phyloP scores from a whole-genome alignment of 1,140 invertebrate genomes.

The Tetraneura akinire region DNA sequence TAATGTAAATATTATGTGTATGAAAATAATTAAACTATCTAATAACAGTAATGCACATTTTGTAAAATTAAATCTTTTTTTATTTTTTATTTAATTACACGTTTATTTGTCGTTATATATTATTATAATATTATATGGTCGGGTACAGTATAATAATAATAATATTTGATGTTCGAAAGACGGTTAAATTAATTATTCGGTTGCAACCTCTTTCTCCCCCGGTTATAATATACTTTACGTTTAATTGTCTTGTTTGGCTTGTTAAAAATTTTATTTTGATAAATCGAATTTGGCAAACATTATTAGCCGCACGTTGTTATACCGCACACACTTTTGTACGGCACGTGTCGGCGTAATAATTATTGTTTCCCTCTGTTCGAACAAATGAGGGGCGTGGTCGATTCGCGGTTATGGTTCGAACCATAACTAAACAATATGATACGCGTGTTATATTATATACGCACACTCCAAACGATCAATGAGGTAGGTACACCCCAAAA shows the following conservation, averaged over 20 bases:
- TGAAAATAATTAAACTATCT: no score
- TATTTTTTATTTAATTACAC: no score
- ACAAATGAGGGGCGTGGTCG: slow-evolving; percentile 29
- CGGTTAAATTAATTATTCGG: slow-evolving; percentile 13
- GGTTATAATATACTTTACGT: neutral
- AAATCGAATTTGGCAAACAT: slow-evolving; percentile 20
- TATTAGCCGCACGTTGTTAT: neutral
- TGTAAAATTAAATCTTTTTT: no score
- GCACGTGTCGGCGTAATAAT: slow-evolving; percentile 5
- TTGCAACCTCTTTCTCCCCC: no score
- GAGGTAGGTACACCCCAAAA: neutral
- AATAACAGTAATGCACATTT: no score
- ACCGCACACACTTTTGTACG: neutral
- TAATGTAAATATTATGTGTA: no score
- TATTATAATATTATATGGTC: no score
- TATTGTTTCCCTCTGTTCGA: neutral
- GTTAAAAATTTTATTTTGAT: neutral
- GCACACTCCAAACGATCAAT: slow-evolving; percentile 2
- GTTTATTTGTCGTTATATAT: no score
- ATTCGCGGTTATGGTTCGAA: neutral
- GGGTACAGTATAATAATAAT: neutral
- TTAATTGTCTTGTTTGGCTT: neutral
- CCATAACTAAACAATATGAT: slow-evolving; percentile 17
- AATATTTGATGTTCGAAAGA: neutral
- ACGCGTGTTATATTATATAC: slow-evolving; percentile 25